Conservation (phyloP, 1,140 invertebrate species). For the Caenorhabditis tropicalis region DNA sequence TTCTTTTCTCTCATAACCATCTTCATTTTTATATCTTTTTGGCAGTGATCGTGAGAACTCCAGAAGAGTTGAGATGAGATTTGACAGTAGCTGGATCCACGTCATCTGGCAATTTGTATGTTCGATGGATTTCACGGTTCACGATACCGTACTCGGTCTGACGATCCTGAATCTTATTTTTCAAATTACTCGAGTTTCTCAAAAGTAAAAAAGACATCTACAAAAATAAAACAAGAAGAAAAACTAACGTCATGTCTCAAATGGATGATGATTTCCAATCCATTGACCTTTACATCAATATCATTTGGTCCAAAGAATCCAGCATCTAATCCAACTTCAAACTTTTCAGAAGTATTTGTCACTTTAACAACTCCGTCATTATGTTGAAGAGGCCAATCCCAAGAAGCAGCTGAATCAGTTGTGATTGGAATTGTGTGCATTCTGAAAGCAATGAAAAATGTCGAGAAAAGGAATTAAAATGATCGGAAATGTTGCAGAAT, state of each 20-base stretch:
- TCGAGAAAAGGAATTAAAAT: background rate
- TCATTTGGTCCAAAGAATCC: slow-evolving; percentile 70
- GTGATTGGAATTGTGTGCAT: slow-evolving; percentile 30
- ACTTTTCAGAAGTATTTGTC: slow-evolving; percentile 67
- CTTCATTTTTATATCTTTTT: slow-evolving; percentile 54
- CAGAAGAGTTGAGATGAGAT: slow-evolving; percentile 62
- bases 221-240: background rate
- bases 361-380: slow-evolving; percentile 61
- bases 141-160: slow-evolving; percentile 68
- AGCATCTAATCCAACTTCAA: slow-evolving; percentile 69
- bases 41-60: slow-evolving; percentile 67
- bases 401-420: background rate
- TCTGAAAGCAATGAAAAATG: background rate
- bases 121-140: slow-evolving; percentile 66
- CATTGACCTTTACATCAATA: slow-evolving; percentile 70
- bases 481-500: background rate
- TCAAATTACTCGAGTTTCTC: background rate
- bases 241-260: slow-evolving; percentile 65
- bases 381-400: slow-evolving; percentile 58
- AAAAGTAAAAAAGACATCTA: background rate
- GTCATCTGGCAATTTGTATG: slow-evolving; percentile 67
- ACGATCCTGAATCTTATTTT: slow-evolving; percentile 57
- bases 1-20: background rate
- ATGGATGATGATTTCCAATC: slow-evolving; percentile 66
- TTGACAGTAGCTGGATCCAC: slow-evolving; percentile 67